Conservation (phyloP, 1,140 invertebrate species). For the Archegozetes longisetosus region DNA sequence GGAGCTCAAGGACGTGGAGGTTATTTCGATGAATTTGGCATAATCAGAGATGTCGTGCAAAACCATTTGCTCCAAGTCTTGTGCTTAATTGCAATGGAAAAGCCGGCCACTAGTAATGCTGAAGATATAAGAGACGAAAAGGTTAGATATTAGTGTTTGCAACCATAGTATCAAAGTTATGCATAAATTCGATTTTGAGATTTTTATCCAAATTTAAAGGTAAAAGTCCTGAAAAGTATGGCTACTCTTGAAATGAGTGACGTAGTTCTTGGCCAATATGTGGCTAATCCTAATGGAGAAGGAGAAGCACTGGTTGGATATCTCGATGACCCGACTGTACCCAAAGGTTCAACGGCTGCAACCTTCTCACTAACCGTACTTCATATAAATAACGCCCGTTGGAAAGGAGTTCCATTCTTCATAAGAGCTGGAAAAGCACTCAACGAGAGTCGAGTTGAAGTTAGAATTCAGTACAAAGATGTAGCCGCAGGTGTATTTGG, state of each 20-base stretch:
- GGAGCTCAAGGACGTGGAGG: constrained; percentile 40
- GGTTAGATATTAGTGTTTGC: too few species aligned
- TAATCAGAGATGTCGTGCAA: constrained; percentile 21
- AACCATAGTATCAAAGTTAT: too few species aligned
- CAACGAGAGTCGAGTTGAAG: constrained; percentile 40
- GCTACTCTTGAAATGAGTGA: constrained; percentile 30
- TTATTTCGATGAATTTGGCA: constrained; percentile 25
- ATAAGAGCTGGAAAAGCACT: constrained; percentile 39
- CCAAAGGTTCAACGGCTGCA: constrained; percentile 37
- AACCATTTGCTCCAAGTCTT: constrained; percentile 18
- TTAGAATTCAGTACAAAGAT: constrained; percentile 38
- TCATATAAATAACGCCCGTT: constrained; percentile 39
- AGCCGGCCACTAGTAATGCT: constrained; percentile 33
- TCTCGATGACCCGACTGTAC: constrained; percentile 37
- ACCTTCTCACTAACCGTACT: constrained; percentile 37
- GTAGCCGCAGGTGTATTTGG: constrained; percentile 35
- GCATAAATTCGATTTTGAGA: too few species aligned
- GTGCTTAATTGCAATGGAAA: constrained; percentile 40
- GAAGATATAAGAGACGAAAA: constrained; percentile 42
- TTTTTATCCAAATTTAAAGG: too few species aligned
- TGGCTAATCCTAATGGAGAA: constrained; percentile 31
- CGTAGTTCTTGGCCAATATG: constrained; percentile 38
- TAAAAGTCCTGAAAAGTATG: constrained; percentile 38
- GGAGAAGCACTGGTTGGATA: constrained; percentile 32
- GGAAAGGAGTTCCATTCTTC: constrained; percentile 42